Evolutionary conservation across 2,113 vertebrate species (phyloP).

Genomic region (Urocynchramus pylzowi): DNA sequence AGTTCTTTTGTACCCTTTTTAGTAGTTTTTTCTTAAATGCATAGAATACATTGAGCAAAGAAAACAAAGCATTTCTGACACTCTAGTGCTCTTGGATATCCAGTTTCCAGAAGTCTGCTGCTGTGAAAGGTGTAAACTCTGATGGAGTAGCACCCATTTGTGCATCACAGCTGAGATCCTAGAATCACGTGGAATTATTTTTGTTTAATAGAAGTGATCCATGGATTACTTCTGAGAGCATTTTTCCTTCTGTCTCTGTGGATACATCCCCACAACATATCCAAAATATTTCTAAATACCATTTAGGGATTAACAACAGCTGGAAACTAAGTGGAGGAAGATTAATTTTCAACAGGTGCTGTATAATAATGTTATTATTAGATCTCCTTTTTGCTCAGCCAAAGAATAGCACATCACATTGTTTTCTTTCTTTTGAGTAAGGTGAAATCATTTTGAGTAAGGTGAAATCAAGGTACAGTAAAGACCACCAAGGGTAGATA

Average conservation of each 20-base stretch:
- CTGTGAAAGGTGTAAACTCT: neutral
- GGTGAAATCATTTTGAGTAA: neutral
- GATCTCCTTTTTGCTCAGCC: neutral
- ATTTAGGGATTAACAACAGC: neutral
- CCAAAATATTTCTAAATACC: neutral
- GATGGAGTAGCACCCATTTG: neutral
- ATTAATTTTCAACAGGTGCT: neutral
- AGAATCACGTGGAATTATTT: neutral
- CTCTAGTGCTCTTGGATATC: neutral
- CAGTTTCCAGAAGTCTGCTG: neutral
- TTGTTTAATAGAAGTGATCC: neutral
- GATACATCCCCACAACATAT: neutral
- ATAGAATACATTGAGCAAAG: neutral
- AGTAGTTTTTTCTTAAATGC: neutral
- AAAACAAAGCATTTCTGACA: neutral
- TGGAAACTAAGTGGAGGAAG: neutral
- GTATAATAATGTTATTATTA: neutral
- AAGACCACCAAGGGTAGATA: neutral
- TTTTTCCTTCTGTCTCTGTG: neutral
- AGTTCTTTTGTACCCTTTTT: neutral
- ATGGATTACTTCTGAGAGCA: neutral
- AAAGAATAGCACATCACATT: neutral
- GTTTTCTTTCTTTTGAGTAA: neutral
- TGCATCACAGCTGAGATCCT: neutral
- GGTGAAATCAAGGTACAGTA: neutral